Conservation (phyloP, 2,797 vertebrate genomes). For the Hydrolagus colliei region DNA sequence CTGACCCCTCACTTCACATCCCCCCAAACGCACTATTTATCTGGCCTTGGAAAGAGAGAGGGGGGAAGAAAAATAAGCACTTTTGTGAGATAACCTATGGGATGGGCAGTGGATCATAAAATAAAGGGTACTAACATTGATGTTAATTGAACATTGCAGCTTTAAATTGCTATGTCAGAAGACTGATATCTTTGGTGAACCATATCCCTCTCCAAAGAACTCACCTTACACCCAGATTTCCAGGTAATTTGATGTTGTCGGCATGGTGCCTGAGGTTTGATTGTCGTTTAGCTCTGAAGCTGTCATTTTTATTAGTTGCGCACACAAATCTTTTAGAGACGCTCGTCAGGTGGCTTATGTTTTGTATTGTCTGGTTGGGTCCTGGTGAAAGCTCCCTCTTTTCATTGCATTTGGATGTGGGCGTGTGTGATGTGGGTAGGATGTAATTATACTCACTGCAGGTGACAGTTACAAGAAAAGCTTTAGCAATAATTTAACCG, state of each 20-base stretch:
- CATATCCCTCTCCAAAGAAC: background rate
- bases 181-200: background rate
- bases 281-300: constrained; percentile 12
- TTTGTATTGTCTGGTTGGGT: constrained; percentile 50
- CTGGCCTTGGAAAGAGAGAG: background rate
- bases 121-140: background rate
- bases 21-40: background rate
- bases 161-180: background rate
- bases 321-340: constrained; percentile 69
- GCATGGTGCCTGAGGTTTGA: background rate
- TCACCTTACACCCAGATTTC: background rate
- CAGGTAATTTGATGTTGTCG: background rate
- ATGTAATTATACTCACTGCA: constrained; percentile 83
- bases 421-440: constrained; percentile 62
- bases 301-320: constrained; percentile 65
- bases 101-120: background rate
- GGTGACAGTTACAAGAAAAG: constrained; percentile 64
- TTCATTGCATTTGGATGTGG: constrained; percentile 63
- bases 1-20: no score
- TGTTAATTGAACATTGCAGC: background rate
- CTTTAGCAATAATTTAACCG: constrained; percentile 57
- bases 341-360: constrained; percentile 61
- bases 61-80: background rate
- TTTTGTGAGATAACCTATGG: background rate
- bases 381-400: constrained; percentile 55